Conservation (phyloP, 2,888 invertebrate genomes). For the Pharmacophagus antenor region DNA sequence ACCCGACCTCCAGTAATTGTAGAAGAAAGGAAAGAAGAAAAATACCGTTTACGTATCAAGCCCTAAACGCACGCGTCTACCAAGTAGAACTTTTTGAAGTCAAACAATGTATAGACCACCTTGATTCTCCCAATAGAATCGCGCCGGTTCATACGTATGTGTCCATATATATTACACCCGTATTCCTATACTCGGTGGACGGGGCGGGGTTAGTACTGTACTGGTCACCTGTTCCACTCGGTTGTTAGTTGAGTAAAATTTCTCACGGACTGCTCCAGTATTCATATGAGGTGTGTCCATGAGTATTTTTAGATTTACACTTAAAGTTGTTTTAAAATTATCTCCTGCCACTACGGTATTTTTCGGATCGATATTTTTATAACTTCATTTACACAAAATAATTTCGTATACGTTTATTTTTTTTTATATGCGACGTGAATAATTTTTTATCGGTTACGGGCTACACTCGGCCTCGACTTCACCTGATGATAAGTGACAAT, state of each 20-base stretch:
- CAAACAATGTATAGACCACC: not conserved
- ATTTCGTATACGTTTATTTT: too few relatives aligned
- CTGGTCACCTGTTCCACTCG: not conserved
- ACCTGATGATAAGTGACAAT: too few relatives aligned
- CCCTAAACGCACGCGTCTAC: too few relatives aligned
- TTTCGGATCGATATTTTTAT: not conserved
- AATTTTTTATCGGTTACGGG: too few relatives aligned
- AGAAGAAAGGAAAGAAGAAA: too few relatives aligned
- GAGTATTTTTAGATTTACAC: not conserved
- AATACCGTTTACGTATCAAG: too few relatives aligned
- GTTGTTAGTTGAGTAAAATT: not conserved
- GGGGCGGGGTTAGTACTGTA: not conserved
- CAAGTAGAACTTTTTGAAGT: not conserved
- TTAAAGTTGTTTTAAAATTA: not conserved
- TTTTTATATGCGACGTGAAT: too few relatives aligned
- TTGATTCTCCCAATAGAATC: too few relatives aligned
- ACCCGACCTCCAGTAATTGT: too few relatives aligned
- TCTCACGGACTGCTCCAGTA: not conserved
- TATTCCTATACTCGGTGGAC: not conserved
- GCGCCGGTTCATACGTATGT: not conserved
- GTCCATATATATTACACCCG: constrained; percentile 1
- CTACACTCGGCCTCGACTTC: too few relatives aligned
- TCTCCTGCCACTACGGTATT: not conserved
- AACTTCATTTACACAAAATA: too few relatives aligned
- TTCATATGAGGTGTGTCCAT: not conserved